Base-by-base conservation (phyloP, 2,888 invertebrate genomes). In the Thecophora atra region DNA sequence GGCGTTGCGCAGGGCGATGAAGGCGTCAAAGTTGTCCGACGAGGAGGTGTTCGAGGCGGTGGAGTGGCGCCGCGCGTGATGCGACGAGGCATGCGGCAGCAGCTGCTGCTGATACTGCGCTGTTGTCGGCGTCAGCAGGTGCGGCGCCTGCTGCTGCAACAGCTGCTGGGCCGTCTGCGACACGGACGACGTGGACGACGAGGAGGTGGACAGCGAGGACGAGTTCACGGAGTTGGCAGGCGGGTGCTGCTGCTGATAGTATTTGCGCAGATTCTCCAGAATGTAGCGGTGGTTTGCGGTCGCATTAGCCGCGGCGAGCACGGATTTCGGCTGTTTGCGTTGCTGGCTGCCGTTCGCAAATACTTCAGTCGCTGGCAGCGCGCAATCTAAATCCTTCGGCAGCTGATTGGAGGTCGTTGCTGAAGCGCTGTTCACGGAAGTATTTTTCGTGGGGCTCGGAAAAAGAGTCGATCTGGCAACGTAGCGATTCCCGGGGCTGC, bases 181-280 rank as follows among this genome's bases (percentile, higher is more conserved):
- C 79, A 83, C 76, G 74, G 84, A 84, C 54, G 84, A 84, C 68
- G 83, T 83, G 37, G 84, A 84, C 24, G 85, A 83, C 15, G 84
- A 84, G 4, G 84, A 83, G 64, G 83, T 84, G 64, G 85, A 85
- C 21, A 84, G 72, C 28, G 84, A 84, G 13, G 83, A 81, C 19
- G 84, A 84, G 76, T 84, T 83, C 54, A 81, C 78, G 15, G 83
- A 82, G 56, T 83, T 81, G 71, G 82, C 79, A 66, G 83, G 81
- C 66, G 80, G 79, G 72, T 79, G 80, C 65, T 77, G 77, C 24
- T 81, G 82, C 75, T 85, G 84, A 80, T 85, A 85, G 79, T 83
- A 83, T 81, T 85, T 84, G 73, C 83, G 84, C 75, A 85, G 76
- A 78, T 83, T 84, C 76, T 85, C 84, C 76, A 84, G 74, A 78